Evolutionary conservation across 2,888 invertebrate species (phyloP).

Genomic region (Allygus modestus): DNA sequence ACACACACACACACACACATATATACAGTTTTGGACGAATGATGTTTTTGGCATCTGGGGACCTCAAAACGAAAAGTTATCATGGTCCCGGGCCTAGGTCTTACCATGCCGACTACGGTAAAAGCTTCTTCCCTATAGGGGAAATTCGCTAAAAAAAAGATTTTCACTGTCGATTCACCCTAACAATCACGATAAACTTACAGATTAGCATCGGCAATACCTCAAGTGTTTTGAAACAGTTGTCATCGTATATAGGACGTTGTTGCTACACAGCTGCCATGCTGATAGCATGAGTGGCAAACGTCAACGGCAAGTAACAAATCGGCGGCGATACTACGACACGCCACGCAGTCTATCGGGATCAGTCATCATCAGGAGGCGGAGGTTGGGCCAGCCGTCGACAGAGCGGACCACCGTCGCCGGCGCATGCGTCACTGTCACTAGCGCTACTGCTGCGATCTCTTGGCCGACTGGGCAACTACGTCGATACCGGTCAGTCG

Average conservation of each 20-base stretch:
- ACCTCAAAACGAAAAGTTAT: too few relatives aligned
- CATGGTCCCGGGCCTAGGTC: too few relatives aligned
- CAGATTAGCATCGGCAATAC: too few relatives aligned
- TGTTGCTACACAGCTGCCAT: background rate
- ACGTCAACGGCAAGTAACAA: background rate
- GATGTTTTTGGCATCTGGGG: too few relatives aligned
- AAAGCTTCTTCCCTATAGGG: too few relatives aligned
- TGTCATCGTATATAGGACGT: background rate
- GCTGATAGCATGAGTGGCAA: background rate
- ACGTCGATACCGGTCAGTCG: background rate
- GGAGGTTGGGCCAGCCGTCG: constrained; percentile 11
- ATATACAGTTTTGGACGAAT: too few relatives aligned
- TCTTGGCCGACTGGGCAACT: background rate
- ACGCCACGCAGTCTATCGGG: background rate
- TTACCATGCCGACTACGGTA: too few relatives aligned
- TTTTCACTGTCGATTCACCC: too few relatives aligned
- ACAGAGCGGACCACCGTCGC: constrained; percentile 16
- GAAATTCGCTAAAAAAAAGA: too few relatives aligned
- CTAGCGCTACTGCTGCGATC: background rate
- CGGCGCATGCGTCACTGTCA: constrained; percentile 6
- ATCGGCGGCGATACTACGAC: background rate
- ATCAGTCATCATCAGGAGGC: constrained; percentile 20
- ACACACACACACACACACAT: too few relatives aligned
- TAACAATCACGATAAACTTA: too few relatives aligned
- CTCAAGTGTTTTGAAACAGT: background rate